Conservation (phyloP, 2,113 vertebrate species). For the Struthio camelus region DNA sequence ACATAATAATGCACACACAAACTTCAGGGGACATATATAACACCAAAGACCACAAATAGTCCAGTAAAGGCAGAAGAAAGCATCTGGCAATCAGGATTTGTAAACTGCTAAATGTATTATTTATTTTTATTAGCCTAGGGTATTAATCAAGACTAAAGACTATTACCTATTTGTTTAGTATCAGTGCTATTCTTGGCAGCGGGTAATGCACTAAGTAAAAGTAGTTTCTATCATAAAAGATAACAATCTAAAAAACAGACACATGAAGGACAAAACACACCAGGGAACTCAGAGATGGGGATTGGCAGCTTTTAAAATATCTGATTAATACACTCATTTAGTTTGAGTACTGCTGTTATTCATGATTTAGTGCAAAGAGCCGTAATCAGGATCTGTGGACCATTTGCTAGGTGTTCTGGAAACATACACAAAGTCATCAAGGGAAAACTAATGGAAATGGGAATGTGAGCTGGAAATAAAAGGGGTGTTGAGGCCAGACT, state of each 20-base stretch:
- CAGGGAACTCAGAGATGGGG: background rate
- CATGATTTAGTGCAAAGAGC: background rate
- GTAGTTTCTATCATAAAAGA: background rate
- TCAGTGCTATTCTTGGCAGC: background rate
- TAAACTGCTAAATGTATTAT: background rate
- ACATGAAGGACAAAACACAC: background rate
- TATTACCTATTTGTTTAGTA: background rate
- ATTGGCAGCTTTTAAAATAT: background rate
- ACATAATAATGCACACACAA: background rate
- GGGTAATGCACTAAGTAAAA: background rate
- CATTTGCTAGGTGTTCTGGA: constrained; percentile 7
- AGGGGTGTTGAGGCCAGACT: background rate
- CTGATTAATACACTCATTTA: background rate
- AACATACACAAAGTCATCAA: background rate
- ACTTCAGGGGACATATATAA: background rate
- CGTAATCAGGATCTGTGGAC: background rate
- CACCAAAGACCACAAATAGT: background rate
- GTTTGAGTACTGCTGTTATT: background rate
- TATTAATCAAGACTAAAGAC: background rate
- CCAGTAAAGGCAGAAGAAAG: background rate
- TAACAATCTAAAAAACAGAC: background rate
- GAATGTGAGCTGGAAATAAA: background rate
- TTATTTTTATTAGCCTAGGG: background rate
- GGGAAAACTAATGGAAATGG: background rate
- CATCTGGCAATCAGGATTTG: background rate